Percentiles rank a stretch among this genome's conserved stretches.
Evolutionary conservation across 2,797 vertebrate species (phyloP).

Genomic region (Pseudomugil gertrudae): DNA sequence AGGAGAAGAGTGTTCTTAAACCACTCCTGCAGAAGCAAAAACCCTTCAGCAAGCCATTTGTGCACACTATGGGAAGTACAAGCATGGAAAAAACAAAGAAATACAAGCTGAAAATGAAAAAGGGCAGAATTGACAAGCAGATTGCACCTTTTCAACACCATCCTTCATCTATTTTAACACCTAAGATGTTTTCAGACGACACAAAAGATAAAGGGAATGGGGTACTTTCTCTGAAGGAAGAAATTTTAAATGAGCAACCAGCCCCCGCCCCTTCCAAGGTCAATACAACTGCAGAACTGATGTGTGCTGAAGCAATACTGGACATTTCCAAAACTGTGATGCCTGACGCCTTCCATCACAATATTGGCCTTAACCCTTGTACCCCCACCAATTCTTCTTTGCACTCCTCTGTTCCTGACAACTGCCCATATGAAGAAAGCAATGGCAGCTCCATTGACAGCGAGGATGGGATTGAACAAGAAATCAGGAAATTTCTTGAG

Average conservation of each 20-base stretch:
- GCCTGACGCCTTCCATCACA: constrained; percentile 80
- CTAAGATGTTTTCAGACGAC: constrained; percentile 45
- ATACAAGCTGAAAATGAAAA: constrained; percentile 79
- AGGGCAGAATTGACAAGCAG: constrained; percentile 60
- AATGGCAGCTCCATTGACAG: constrained; percentile 91
- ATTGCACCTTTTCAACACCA: constrained; percentile 50
- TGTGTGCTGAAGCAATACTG: constrained; percentile 96
- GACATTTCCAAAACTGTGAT: constrained; percentile 97
- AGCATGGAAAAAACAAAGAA: constrained; percentile 70
- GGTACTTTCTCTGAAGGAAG: constrained; percentile 56
- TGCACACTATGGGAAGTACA: constrained; percentile 48
- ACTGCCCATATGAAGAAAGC: constrained; percentile 69
- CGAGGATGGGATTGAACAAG: constrained; percentile 95
- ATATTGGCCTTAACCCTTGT: constrained; percentile 46
- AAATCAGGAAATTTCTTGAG: constrained; percentile 92
- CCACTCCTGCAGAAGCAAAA: constrained; percentile 54
- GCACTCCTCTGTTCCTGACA: constrained; percentile 44
- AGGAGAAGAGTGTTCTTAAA: constrained; percentile 69
- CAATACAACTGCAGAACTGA: constrained; percentile 90
- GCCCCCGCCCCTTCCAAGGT: constrained; percentile 72
- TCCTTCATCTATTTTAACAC: constrained; percentile 35
- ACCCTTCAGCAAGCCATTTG: constrained; percentile 37
- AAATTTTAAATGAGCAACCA: constrained; percentile 54
- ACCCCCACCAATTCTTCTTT: constrained; percentile 33
- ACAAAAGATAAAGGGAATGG: constrained; percentile 65